Evolutionary conservation across 2,113 vertebrate species (phyloP), one percentile per base, ranked within the genome.

Genomic region (Cottus gobio): DNA sequence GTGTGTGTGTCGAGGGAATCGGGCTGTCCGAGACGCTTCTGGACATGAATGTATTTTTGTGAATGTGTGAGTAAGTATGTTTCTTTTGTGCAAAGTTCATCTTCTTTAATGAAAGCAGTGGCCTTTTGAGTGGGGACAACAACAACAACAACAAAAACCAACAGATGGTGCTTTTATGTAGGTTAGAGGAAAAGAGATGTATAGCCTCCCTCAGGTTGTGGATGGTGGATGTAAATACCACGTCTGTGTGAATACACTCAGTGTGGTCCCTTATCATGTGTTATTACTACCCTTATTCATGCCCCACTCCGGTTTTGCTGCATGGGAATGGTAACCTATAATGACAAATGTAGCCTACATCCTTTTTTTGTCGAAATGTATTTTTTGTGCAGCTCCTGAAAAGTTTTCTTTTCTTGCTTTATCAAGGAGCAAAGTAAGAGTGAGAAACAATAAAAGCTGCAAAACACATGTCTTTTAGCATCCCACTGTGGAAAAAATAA

Each of bases 401-500:
- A 26, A 0, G 52, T 42, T 20, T 46, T 18, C 4, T 46, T 52
- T 60, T 57, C 34, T 8, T 12, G 57, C 5, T 8, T n/a, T 46
- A 48, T 37, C 28, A 77, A 30, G 18, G 12, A 26, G 34, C 5
- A 44, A 73, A 84, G 52, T 42, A 60, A 69, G 62, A 83, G 64
- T 60, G 70, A 88, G 78, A 75, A 82, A 77, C 39, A 89, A 89
- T 80, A 89, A 75, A 77, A 56, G 82, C 77, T 82, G 75, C 71
- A 85, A 84, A 92, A 24, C 79, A 77, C 68, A 68, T 63, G 57
- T 63, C 82, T 46, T 83, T 91, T 93, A 90, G 91, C 92, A 86
- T 88, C 80, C 83, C 64, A 62, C 87, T 89, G 89, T 2, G 22
- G 52, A n/a, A 94, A 93, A 94, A 94, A 91, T 5, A 7, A 36